These are phyloP conservation scores for Stomorhina lunata DNA, from an alignment of 2,888 invertebrate genomes.

Conservation along the genomic window DNA sequence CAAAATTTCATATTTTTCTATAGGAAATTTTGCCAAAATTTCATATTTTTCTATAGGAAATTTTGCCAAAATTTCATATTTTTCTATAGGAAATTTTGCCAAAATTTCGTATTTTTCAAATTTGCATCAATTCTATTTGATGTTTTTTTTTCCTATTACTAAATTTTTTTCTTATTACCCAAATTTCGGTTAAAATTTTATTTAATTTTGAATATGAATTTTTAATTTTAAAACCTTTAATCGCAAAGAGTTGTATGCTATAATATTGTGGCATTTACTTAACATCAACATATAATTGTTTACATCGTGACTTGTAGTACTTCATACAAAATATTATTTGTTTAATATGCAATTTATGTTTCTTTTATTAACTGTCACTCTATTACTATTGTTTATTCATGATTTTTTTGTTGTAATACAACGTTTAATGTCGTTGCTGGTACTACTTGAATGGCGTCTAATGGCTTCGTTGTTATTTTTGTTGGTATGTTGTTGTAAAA, in stretches of 20 bases:
- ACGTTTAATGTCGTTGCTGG: conserved; percentile 41
- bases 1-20: too few relatives aligned
- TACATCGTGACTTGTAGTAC: conserved; percentile 6
- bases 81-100: too few relatives aligned
- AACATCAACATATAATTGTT: conserved; percentile 12
- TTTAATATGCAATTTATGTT: neutral
- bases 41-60: too few relatives aligned
- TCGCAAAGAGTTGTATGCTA: conserved; percentile 69
- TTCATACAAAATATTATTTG: neutral
- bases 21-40: too few relatives aligned
- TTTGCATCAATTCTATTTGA: too few relatives aligned
- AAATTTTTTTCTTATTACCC: too few relatives aligned
- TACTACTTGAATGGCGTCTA: conserved; percentile 8
- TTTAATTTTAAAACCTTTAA: conserved; percentile 71
- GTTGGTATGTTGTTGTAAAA: conserved; percentile 38
- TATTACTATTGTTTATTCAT: conserved; percentile 4
- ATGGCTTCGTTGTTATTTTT: conserved; percentile 64
- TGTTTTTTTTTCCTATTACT: too few relatives aligned
- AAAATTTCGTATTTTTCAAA: too few relatives aligned
- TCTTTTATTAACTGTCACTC: neutral
- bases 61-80: too few relatives aligned
- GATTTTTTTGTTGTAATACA: neutral
- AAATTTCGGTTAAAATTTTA: too few relatives aligned
- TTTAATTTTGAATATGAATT: conserved; percentile 45
- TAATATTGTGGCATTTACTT: conserved; percentile 47